These are phyloP conservation scores for Triplophysa bombifrons DNA, from an alignment of 2,797 vertebrate genomes.

Conservation along the genomic window DNA sequence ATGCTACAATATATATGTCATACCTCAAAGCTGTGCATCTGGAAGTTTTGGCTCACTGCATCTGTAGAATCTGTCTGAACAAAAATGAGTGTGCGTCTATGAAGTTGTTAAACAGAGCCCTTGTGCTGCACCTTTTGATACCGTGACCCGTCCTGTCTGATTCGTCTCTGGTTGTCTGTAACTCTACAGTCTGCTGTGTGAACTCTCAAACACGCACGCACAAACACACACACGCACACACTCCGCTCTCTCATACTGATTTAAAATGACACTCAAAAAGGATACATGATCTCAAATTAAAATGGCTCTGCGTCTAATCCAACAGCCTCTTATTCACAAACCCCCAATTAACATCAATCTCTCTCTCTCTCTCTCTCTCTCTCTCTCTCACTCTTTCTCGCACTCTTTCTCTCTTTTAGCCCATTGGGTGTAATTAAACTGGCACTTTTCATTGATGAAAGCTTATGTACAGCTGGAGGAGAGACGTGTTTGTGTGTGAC, in stretches of 20 bases:
- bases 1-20: no score
- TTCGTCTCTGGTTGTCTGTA: conserved; percentile 9
- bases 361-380: no score
- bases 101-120: neutral
- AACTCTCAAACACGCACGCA: conserved; percentile 15
- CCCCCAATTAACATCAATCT: conserved; percentile 59
- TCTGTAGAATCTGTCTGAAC: neutral
- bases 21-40: no score
- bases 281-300: conserved; percentile 55
- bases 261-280: conserved; percentile 55
- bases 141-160: conserved; percentile 13
- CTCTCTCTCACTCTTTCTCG: conserved; percentile 11
- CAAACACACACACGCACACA: neutral
- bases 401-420: conserved; percentile 27
- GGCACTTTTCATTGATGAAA: conserved; percentile 57
- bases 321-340: conserved; percentile 54
- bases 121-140: neutral
- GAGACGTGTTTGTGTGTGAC: conserved; percentile 44
- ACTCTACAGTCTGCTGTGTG: conserved; percentile 7
- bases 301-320: conserved; percentile 54
- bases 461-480: conserved; percentile 49
- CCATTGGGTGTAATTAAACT: conserved; percentile 60
- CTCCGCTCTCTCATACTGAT: conserved; percentile 23
- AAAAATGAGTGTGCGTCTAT: neutral
- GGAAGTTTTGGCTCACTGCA: neutral